Base-by-base conservation (phyloP, 2,797 vertebrate genomes). In the Argya squamiceps region DNA sequence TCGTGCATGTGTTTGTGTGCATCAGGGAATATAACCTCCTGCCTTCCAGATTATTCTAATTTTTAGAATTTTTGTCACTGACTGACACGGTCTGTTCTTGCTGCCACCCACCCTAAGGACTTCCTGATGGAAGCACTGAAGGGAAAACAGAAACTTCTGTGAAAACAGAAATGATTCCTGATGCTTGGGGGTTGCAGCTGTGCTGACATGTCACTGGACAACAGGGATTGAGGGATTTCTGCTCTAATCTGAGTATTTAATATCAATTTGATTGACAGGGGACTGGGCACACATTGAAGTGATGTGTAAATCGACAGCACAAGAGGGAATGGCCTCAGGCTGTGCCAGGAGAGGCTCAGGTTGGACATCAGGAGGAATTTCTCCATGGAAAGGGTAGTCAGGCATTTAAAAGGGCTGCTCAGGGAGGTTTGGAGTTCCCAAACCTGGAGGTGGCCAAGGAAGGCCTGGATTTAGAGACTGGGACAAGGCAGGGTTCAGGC, bases 291-390 rank as follows among this genome's bases (percentile, higher is more conserved):
- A 8, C 14, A 4, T 15, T 46, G 44, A 24, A 65, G 15, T 0
- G 2, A 23, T 11, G 22, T 22, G 7, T 52, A 50, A 71, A 65
- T 59, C 0, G 0, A 20, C 22, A 36, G 34, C 62, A 23, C 21
- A 11, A 17, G 47, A 62, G 27, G 55, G 0, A 47, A 55, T 0
- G 0, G 22, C 62, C 46, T 47, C 47, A 32, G 0, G 53, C 34
- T 53, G 62, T 0, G 30, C 22, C 62, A 53, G 30, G 9, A 4
- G 1, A 53, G 47, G 34, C 2, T 46, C 39, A 59, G 60, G 20
- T 1, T 18, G 46, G 22, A 20, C 30, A 32, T 0, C 10, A 67
- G 60, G 0, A 47, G 47, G 69, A 81, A 81, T 81, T 74, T 53
- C 34, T 3, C 0, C 39, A 1, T 36, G 53, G 30, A 62, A 68